Evolutionary conservation across 2,888 invertebrate genomes (phyloP), one percentile per base, ranked within the genome.

Genomic region (Caenorhabditis sp.): DNA sequence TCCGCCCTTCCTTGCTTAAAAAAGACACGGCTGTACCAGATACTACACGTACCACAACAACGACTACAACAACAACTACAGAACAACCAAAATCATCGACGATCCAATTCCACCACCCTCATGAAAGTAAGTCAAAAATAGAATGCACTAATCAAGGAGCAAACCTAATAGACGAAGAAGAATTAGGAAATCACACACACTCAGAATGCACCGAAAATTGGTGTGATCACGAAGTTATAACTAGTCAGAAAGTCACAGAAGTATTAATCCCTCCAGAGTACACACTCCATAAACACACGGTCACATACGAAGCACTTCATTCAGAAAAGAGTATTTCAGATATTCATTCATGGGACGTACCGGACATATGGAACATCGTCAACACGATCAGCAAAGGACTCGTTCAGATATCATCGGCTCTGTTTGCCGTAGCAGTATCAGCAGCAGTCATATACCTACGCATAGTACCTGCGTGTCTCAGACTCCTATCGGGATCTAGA

Each of bases 131-230:
- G 51, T 51, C 51, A 22, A 2, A 24, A 3, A 51, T 51, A 3
- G 51, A 51, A 51, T 51, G 51, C 22, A 51, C 51, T 5, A 51
- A 51, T 8, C 2, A 51, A 35, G 61, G 61, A 16, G 38, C 22
- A 10, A 35, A 38, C n/a, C 19, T 61, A 8, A 4, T 38, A 38
- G 61, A 61, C n/a, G 38, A 61, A n/a, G 61, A 61, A 38, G 8
- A 35, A 3, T 8, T 35, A 3, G n/a, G n/a, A n/a, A 61, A 61
- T 19, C 2, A 12, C 8, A 35, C 61, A 38, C 35, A 35, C 38
- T n/a, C 38, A 3, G 38, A 38, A 38, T 61, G 61, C 28, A 61
- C 61, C 19, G 61, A 61, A 61, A 38, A 51, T 51, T 51, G 61
- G 61, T 61, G 61, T 22, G 61, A 31, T 6, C 7, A 35, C n/a